Percentiles rank a stretch among this genome's conserved stretches.
phyloP scores from a whole-genome alignment of 2,888 invertebrate genomes.

The Epinotia nisella region DNA sequence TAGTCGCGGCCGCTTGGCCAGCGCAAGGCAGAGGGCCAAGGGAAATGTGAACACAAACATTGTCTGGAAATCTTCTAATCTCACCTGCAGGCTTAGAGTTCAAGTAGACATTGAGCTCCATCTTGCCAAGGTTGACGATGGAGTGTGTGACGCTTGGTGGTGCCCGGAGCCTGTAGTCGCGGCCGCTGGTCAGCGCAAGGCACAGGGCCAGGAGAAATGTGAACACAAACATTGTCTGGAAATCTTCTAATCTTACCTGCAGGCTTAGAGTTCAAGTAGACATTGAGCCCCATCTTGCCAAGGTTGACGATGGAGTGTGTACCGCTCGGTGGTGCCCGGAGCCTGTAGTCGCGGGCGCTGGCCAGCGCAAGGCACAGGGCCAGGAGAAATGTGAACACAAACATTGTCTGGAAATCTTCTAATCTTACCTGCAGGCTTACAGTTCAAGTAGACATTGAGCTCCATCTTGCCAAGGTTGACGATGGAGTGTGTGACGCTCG shows the following conservation, averaged over 20 bases:
- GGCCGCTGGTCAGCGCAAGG: conserved; percentile 50
- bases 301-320: conserved; percentile 75
- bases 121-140: conserved; percentile 77
- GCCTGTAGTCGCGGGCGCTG: conserved; percentile 56
- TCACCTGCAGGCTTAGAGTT: conserved; percentile 47
- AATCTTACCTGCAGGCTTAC: neutral
- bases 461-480: conserved; percentile 80
- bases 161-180: conserved; percentile 60
- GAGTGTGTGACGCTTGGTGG: conserved; percentile 69
- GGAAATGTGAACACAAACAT: conserved; percentile 50
- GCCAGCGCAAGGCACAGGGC: conserved; percentile 53
- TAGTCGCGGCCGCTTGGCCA: conserved; percentile 54
- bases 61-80: neutral
- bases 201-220: conserved; percentile 52
- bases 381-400: conserved; percentile 50
- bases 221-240: conserved; percentile 47
- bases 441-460: conserved; percentile 69
- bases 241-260: neutral
- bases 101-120: conserved; percentile 74
- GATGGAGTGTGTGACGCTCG: no score
- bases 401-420: conserved; percentile 52
- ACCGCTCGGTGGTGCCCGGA: conserved; percentile 63
- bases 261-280: conserved; percentile 61
- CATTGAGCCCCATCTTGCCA: conserved; percentile 77
- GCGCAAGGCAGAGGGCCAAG: conserved; percentile 53